phyloP scores from a whole-genome alignment of 2,888 invertebrate species.

The Diarsia mendica region DNA sequence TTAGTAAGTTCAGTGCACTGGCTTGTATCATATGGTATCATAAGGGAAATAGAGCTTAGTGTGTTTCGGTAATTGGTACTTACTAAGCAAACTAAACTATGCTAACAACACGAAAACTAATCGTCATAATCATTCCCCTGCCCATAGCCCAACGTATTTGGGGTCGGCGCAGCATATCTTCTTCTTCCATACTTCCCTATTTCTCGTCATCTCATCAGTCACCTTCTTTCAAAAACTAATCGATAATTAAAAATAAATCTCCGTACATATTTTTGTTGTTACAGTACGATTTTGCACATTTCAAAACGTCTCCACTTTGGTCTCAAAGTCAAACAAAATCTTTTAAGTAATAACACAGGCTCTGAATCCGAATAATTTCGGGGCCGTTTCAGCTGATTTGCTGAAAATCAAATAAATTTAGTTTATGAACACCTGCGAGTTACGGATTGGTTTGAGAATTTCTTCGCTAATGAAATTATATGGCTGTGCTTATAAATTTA shows the following conservation, averaged over 20 bases:
- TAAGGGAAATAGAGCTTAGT: not conserved
- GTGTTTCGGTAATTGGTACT: too few relatives aligned
- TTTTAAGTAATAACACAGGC: slow-evolving; percentile 15
- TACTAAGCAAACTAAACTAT: too few relatives aligned
- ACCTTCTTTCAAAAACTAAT: too few relatives aligned
- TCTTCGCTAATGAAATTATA: slow-evolving; percentile 47
- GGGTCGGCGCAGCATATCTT: too few relatives aligned
- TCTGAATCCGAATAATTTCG: slow-evolving; percentile 38
- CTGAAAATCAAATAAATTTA: slow-evolving; percentile 51
- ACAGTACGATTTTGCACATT: not conserved
- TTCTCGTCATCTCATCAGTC: too few relatives aligned
- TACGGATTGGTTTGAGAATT: slow-evolving; percentile 39
- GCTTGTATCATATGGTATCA: slow-evolving; percentile 13
- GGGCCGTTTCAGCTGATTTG: slow-evolving; percentile 47
- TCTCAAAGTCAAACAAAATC: slow-evolving; percentile 32
- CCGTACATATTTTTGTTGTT: too few relatives aligned
- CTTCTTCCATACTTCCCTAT: too few relatives aligned
- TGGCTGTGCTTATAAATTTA: slow-evolving; percentile 24
- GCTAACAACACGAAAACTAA: too few relatives aligned
- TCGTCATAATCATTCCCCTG: too few relatives aligned
- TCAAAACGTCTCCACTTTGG: not conserved
- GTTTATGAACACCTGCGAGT: slow-evolving; percentile 55
- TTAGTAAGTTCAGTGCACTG: slow-evolving; percentile 34
- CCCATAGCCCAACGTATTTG: too few relatives aligned
- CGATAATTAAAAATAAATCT: too few relatives aligned